Base-by-base conservation (phyloP, 2,797 vertebrate genomes). In the Cossypha niveicapilla region DNA sequence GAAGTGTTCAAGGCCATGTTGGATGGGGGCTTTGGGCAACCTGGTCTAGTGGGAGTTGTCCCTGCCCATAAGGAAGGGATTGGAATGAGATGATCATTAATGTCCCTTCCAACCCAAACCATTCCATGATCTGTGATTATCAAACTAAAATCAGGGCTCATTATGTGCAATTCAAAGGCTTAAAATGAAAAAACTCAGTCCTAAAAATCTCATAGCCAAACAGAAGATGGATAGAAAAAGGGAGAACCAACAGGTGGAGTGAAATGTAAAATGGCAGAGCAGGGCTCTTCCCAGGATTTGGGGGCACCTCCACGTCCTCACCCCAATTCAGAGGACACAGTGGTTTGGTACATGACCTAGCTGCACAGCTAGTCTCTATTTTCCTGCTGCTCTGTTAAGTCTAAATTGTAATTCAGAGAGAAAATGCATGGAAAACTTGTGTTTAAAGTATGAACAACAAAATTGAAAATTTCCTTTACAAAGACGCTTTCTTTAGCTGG, bases 381-480 rank as follows among this genome's bases (percentile, higher is more conserved):
- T 82, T 88, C 5, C 27, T 24, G 11, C 24, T 62, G 8, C 19
- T 50, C 19, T 63, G 4, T 57, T 8, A 42, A 60, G 18, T 56
- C 10, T 6, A 30, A 18, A 6, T 41, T 3, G 0, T 75, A 71
- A 70, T 78, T 80, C 41, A 57, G 58, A 41, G 3, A 17, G 1
- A 65, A 7, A 2, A 7, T 17, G 2, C 0, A 0, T 9, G 14
- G 17, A 50, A 60, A 71, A 37, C 1, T 14, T 47, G 1, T 13
- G 86, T 79, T 79, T 35, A 66, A 70, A 82, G 56, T 32, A 48
- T 41, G 16, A 73, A 14, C 5, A 54, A 35, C 23, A 39, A 75
- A 84, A 78, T 6, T 13, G 4, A 75, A 37, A 17, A 25, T 47
- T 28, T 73, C 28, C 24, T 35, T 92, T 47, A 30, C 1, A 53